Evolutionary conservation across 2,888 invertebrate species (phyloP).

Genomic region (Oegoconia quadripuncta): DNA sequence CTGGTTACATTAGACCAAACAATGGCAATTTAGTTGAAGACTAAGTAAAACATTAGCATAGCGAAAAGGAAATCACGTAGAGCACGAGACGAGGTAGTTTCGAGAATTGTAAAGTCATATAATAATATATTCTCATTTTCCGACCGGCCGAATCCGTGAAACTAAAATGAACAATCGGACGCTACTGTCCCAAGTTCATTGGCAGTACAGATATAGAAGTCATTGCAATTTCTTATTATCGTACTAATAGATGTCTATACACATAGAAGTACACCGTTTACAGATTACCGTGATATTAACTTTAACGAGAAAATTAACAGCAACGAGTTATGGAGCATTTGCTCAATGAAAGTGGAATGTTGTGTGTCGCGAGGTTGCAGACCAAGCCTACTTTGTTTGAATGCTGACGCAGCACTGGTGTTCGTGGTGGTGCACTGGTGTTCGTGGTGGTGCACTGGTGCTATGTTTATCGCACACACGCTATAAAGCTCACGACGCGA

Average conservation of each 20-base stretch:
- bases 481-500: constrained; percentile 43
- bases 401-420: constrained; percentile 8
- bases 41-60: constrained; percentile 46
- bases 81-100: constrained; percentile 34
- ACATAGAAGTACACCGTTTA: too few species aligned
- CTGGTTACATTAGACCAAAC: constrained; percentile 61
- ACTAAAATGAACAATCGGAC: constrained; percentile 21
- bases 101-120: constrained; percentile 51
- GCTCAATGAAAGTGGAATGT: constrained; percentile 14
- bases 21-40: constrained; percentile 58
- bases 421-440: constrained; percentile 28
- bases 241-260: too few species aligned
- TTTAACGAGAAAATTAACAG: constrained; percentile 4
- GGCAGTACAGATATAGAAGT: too few species aligned
- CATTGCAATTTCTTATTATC: too few species aligned
- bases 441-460: too few species aligned
- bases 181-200: constrained; percentile 28
- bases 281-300: too few species aligned
- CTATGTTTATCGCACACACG: constrained; percentile 49
- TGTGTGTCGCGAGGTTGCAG: constrained; percentile 15
- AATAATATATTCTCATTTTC: constrained; percentile 39
- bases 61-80: constrained; percentile 68
- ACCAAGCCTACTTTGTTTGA: not conserved
- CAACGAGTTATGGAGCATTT: constrained; percentile 4
- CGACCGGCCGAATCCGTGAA: constrained; percentile 26